Base-by-base conservation (phyloP, 2,113 vertebrate genomes). In the Crotophaga sulcirostris region DNA sequence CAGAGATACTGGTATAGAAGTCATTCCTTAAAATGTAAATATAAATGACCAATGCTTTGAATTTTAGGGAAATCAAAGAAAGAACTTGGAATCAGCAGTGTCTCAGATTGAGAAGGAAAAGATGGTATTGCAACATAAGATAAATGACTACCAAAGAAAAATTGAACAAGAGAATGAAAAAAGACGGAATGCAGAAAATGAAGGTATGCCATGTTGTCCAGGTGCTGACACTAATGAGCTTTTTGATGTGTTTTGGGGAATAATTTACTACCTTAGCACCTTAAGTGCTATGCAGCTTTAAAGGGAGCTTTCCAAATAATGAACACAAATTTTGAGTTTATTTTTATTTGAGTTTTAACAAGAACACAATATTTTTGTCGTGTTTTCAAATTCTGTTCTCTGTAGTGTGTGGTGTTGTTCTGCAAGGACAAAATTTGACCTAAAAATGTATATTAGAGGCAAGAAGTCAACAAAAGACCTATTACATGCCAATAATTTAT, bases 41-140 rank as follows among this genome's bases (percentile, higher is more conserved):
- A 16, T 73, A 74, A 94, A 95, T 77, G 92, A 66, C 13, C 34
- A 17, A 51, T 72, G 59, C 74, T 94, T 96, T 51, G 82, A 66
- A 95, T 95, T 98, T 83, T 73, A 98, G 98, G 98, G 97, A 38
- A 98, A 92, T 97, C 98, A 98, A 70, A 99, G 98, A 96, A 99
- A 99, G 97, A 98, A 94, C 77, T 97, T 98, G 55, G 99, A 99
- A 94, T 98, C 97, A 89, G 97, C 98, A 59, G 75, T 98, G 78
- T 99, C 99, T 96, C 97, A 98, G 93, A 98, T 99, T 98, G 99
- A 99, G 96, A 99, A 99, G 93, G 99, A 99, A 85, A 99, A 99
- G 97, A 98, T 99, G 93, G 97, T 99, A 92, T 90, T 98, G 54
- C 99, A 99, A 94, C 99, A 99, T 97, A 98, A 98, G 96, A 97